phyloP scores from a whole-genome alignment of 2,888 invertebrate genomes.

The Steinernema hermaphroditum region DNA sequence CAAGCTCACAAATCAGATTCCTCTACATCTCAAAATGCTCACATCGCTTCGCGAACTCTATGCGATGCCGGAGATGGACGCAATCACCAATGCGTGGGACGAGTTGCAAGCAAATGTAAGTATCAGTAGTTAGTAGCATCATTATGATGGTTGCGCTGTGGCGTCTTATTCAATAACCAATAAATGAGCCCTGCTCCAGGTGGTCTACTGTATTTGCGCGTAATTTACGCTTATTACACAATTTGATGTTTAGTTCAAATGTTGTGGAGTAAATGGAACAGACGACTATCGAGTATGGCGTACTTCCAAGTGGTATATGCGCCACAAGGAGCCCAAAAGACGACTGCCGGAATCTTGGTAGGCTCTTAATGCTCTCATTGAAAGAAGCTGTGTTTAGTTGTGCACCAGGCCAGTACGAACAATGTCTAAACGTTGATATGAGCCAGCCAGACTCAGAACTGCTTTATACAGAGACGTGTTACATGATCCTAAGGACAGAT shows the following conservation, averaged over 20 bases:
- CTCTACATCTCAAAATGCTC: constrained; percentile 64
- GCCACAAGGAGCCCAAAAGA: constrained; percentile 47
- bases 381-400: constrained; percentile 2
- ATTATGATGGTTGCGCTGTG: too few species aligned
- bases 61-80: constrained; percentile 57
- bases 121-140: too few species aligned
- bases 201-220: too few species aligned
- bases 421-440: not conserved
- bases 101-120: constrained; percentile 60
- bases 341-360: constrained; percentile 45
- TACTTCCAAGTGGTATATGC: constrained; percentile 66
- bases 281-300: constrained; percentile 62
- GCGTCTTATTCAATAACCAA: too few species aligned
- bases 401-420: not conserved
- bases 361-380: too few species aligned
- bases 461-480: constrained; percentile 60
- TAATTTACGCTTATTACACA: constrained; percentile 7
- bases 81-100: constrained; percentile 64
- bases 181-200: too few species aligned
- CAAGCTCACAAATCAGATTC: constrained; percentile 49
- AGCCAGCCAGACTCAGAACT: not conserved
- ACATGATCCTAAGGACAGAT: constrained; percentile 56
- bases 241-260: constrained; percentile 54
- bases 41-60: constrained; percentile 64
- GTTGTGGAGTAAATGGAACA: constrained; percentile 65